A percentile compares a stretch with the other conserved stretches of the same genome.
phyloP scores from a whole-genome alignment of 1,140 invertebrate species.

The Leucophenga varia region DNA sequence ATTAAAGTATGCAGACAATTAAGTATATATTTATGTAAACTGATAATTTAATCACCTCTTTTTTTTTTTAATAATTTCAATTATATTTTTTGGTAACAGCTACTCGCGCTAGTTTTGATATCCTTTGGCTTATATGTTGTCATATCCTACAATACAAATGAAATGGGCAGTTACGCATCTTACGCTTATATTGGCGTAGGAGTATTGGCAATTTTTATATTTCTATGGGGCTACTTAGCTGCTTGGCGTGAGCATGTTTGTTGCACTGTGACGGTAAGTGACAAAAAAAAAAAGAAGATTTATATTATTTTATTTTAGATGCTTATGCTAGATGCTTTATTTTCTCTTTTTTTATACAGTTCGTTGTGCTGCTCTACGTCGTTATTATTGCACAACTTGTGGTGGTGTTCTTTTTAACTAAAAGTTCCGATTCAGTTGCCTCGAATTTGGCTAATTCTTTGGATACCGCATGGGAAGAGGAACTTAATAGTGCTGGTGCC shows the following conservation, averaged over 20 bases:
- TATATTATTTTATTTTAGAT: no score
- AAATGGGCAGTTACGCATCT: constrained; percentile 16
- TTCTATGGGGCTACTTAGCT: constrained; percentile 43
- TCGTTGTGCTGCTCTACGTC: constrained; percentile 29
- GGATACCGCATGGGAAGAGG: constrained; percentile 41
- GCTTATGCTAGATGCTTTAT: no score
- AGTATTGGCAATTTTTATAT: constrained; percentile 22
- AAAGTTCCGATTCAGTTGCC: constrained; percentile 4
- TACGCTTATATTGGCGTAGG: constrained; percentile 32
- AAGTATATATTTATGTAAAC: no score
- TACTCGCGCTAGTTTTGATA: constrained; percentile 42
- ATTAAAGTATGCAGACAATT: no score
- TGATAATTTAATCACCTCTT: not conserved
- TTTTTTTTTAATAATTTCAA: not conserved
- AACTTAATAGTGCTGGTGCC: constrained; percentile 39
- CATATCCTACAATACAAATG: constrained; percentile 32
- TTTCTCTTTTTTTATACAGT: constrained; percentile 20
- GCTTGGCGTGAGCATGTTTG: constrained; percentile 44
- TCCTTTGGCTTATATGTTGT: constrained; percentile 41
- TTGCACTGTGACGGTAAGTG: constrained; percentile 43
- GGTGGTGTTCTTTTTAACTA: constrained; percentile 19
- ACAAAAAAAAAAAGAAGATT: not conserved
- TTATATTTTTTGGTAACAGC: constrained; percentile 17
- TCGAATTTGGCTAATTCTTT: constrained; percentile 36
- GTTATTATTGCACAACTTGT: constrained; percentile 33